phyloP scores from a whole-genome alignment of 2,113 vertebrate species.

The Elachura formosa region DNA sequence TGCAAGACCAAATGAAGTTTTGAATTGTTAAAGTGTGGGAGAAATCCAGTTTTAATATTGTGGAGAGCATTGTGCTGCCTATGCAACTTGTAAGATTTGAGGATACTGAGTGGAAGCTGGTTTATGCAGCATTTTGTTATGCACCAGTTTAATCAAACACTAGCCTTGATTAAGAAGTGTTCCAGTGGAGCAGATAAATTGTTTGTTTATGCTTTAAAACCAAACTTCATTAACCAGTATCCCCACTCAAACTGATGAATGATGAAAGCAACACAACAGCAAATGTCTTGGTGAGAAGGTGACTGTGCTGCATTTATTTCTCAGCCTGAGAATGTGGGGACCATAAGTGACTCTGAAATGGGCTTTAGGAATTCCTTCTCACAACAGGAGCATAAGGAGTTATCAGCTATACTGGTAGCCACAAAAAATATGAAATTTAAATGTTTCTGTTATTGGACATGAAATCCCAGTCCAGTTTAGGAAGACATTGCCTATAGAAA shows the following conservation, averaged over 20 bases:
- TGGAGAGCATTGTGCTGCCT: background rate
- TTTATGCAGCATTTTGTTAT: background rate
- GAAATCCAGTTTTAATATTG: background rate
- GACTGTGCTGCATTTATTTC: background rate
- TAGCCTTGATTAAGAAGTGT: background rate
- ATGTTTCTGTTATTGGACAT: background rate
- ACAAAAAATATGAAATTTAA: background rate
- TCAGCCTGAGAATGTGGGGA: background rate
- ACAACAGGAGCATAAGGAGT: background rate
- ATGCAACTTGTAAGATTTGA: background rate
- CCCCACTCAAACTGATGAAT: background rate
- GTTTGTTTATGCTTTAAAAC: background rate
- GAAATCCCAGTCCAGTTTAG: background rate
- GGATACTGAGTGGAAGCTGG: background rate
- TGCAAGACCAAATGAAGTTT: background rate
- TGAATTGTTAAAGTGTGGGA: background rate
- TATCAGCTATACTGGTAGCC: background rate
- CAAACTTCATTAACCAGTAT: background rate
- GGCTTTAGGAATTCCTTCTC: background rate
- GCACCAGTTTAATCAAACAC: background rate
- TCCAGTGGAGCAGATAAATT: background rate
- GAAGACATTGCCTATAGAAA: background rate
- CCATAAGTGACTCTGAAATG: background rate
- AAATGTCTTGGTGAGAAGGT: background rate
- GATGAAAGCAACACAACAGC: background rate